These are phyloP conservation scores for Schizotus pectinicornis DNA, from an alignment of 2,888 invertebrate genomes.

Conservation along the genomic window DNA sequence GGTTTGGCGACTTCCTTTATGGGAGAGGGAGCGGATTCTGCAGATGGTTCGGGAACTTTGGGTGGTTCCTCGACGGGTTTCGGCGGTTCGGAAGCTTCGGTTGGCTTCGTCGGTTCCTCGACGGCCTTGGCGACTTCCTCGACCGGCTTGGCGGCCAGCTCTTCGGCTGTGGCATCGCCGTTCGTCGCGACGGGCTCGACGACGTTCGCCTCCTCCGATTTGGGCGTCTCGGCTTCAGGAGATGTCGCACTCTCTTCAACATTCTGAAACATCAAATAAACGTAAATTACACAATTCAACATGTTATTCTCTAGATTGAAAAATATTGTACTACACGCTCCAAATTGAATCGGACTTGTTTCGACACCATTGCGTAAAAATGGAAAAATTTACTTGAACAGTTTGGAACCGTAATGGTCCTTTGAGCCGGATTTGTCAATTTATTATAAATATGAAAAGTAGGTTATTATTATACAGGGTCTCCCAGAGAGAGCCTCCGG, in stretches of 20 bases:
- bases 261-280: conserved; percentile 46
- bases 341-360: no score
- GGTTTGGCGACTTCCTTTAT: conserved; percentile 40
- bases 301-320: background rate
- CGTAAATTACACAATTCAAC: background rate
- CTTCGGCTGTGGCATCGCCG: conserved; percentile 37
- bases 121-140: conserved; percentile 35
- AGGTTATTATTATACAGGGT: no score
- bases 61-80: conserved; percentile 30
- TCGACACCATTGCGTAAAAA: no score
- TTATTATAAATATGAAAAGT: no score
- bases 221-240: conserved; percentile 50
- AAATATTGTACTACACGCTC: no score
- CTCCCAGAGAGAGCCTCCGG: no score
- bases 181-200: conserved; percentile 29
- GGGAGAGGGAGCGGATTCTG: conserved; percentile 38
- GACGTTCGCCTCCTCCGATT: conserved; percentile 43
- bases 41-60: conserved; percentile 37
- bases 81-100: conserved; percentile 25
- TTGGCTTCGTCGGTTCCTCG: conserved; percentile 33
- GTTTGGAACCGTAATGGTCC: no score
- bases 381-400: no score
- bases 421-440: no score
- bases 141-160: conserved; percentile 28
- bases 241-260: conserved; percentile 50